Evolutionary conservation across 2,888 invertebrate species (phyloP), one percentile per base, ranked within the genome.

Genomic region (Oxyscelio sp.): DNA sequence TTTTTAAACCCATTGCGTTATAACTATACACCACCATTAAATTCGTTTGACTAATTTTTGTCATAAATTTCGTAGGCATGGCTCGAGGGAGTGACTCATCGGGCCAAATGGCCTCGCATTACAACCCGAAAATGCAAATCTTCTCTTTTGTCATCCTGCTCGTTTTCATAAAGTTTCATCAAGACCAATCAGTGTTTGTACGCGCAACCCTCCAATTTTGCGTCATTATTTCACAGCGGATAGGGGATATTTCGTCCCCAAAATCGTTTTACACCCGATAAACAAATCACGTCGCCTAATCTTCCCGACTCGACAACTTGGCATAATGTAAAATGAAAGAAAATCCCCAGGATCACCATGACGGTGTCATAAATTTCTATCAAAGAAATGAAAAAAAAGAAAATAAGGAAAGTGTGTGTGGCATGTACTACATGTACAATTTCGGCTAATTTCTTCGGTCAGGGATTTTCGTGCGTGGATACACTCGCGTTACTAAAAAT

Each of bases 91-190:
- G 77, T 82, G 82, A 82, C 82, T 82, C 82, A 83, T 74, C 82
- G 82, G 71, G n/a, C 82, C 58, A 71, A 82, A 77, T 75, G 75
- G 75, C 71, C 63, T 65, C 75, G 59, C 82, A 82, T 82, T 82
- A 82, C 82, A 82, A 82, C 50, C 75, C 82, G 75, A 82, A 82
- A 82, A 82, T 82, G 82, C 82, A 83, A 83, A 83, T 83, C 77
- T 77, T 48, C 77, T 83, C 77, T 54, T 83, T 83, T 77, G 82
- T 77, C 77, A 83, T 77, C 77, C 71, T 48, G 82, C 77, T 77
- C 77, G 82, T 77, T 83, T 83, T 83, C 82, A 77, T 77, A 82
- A 82, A 82, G 82, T 82, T 82, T 82, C 82, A 82, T 82, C 82
- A 75, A 82, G 77, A 77, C 82, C 77, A 77, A 83, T 83, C 77